Evolutionary conservation across 1,140 invertebrate species (phyloP).

Genomic region (Campoletis sonorensis): DNA sequence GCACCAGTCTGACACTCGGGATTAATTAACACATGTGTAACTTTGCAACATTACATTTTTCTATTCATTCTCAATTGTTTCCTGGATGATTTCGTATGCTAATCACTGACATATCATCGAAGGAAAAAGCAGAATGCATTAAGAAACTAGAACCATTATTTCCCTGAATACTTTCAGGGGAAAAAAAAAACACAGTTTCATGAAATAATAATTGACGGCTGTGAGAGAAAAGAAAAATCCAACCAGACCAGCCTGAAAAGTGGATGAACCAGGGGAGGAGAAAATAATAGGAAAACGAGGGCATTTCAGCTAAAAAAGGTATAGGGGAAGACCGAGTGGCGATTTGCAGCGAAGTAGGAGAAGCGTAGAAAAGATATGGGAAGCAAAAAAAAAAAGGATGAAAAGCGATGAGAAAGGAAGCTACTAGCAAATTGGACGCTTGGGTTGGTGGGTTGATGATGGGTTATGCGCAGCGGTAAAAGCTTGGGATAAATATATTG

Average conservation of each 20-base stretch:
- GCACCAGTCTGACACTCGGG: neutral
- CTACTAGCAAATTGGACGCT: neutral
- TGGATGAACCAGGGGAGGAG: neutral
- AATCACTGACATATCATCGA: neutral
- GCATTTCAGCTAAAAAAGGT: neutral
- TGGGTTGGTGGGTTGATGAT: neutral
- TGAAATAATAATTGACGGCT: constrained; percentile 9
- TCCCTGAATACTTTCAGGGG: no score
- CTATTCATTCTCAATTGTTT: no score
- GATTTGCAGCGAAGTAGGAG: neutral
- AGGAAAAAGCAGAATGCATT: no score
- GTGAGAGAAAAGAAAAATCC: neutral
- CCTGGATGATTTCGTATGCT: neutral
- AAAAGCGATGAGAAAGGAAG: neutral
- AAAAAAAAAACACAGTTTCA: neutral
- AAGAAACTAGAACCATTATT: no score
- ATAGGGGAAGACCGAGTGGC: neutral
- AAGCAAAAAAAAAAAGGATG: neutral
- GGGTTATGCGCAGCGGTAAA: neutral
- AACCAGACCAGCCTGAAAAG: neutral
- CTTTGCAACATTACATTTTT: neutral
- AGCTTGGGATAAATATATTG: neutral
- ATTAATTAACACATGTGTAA: neutral
- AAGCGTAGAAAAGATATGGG: neutral
- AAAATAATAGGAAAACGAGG: neutral